Evolutionary conservation across 2,113 vertebrate genomes (phyloP), one percentile per base, ranked within the genome.

Genomic region (Rhadina sibilatrix): DNA sequence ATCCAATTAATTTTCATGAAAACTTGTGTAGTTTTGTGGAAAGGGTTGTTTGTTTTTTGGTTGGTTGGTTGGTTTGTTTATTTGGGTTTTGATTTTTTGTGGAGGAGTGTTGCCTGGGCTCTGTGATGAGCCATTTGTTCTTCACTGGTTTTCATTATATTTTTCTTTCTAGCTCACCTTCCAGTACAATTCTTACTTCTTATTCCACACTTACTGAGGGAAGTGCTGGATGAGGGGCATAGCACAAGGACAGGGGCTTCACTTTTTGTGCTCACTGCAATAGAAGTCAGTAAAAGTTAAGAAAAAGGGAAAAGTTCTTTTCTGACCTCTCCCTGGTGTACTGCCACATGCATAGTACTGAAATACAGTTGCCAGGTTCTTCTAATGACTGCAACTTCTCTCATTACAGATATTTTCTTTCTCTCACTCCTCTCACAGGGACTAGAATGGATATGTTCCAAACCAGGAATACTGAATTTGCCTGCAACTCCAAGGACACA

Each of bases 81-180:
- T 10, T 22, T 19, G 15, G 19, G 8, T 40, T 40, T 40, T 40
- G 40, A 40, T 37, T 42, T 77, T 57, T 31, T 31, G 2, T 0
- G 0, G 8, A 2, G 3, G 3, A 38, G 3, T 3, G 5, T 47
- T 14, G 15, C 12, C 15, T 68, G 37, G 20, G 5, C 3, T 60
- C 3, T 71, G 5, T 20, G 23, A 11, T 74, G 71, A 88, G 12
- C 11, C 3, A 9, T 72, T 76, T 52, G 2, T 93, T 87, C n/a
- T 63, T 83, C n/a, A 13, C 16, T 47, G 12, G 5, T 63, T 79
- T 44, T 79, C 33, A 12, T 59, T 13, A 1, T 35, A 40, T 44
- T 70, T 56, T 57, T 88, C n/a, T 46, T 90, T 78, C 66, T 68
- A 50, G 2, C 11, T 82, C 27, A 35, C 8, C 15, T 53, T 60